These are phyloP conservation scores for Protodeltote pygarga DNA, from an alignment of 2,888 invertebrate species.

Conservation along the genomic window DNA sequence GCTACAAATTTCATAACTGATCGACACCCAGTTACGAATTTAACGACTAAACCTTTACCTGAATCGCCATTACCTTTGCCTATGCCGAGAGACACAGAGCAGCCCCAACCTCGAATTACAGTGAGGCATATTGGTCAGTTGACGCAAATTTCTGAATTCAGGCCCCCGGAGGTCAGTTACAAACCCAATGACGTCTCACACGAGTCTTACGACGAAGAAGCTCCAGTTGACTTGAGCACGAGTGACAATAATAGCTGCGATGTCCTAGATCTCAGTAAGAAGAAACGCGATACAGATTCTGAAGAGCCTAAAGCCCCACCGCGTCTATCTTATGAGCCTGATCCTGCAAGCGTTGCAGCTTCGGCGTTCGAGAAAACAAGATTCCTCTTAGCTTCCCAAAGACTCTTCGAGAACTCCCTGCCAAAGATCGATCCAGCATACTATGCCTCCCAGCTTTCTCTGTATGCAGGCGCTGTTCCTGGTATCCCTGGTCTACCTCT, in stretches of 20 bases:
- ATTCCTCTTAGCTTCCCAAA: constrained; percentile 89
- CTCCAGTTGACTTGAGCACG: constrained; percentile 91
- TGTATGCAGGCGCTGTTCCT: constrained; percentile 87
- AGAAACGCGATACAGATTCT: constrained; percentile 82
- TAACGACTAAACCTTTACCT: constrained; percentile 71
- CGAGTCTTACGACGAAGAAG: constrained; percentile 80
- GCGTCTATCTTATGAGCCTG: constrained; percentile 80
- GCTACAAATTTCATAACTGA: constrained; percentile 79
- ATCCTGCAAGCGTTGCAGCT: constrained; percentile 70
- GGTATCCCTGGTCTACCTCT: constrained; percentile 84
- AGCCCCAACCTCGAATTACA: constrained; percentile 81
- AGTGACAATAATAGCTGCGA: constrained; percentile 85
- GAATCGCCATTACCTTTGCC: constrained; percentile 66
- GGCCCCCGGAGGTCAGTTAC: constrained; percentile 70
- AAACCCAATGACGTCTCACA: constrained; percentile 69
- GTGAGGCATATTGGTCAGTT: constrained; percentile 89
- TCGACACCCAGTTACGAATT: constrained; percentile 76
- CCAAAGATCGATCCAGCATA: constrained; percentile 89
- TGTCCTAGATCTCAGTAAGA: constrained; percentile 94
- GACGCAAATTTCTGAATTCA: constrained; percentile 85
- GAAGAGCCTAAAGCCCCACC: constrained; percentile 73
- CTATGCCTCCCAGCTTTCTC: constrained; percentile 87
- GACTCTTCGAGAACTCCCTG: constrained; percentile 87
- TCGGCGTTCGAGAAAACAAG: constrained; percentile 85
- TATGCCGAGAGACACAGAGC: constrained; percentile 72